Percentiles rank a stretch among this genome's conserved stretches.
phyloP scores from a whole-genome alignment of 2,113 vertebrate species.

The Ramphastos sulfuratus region DNA sequence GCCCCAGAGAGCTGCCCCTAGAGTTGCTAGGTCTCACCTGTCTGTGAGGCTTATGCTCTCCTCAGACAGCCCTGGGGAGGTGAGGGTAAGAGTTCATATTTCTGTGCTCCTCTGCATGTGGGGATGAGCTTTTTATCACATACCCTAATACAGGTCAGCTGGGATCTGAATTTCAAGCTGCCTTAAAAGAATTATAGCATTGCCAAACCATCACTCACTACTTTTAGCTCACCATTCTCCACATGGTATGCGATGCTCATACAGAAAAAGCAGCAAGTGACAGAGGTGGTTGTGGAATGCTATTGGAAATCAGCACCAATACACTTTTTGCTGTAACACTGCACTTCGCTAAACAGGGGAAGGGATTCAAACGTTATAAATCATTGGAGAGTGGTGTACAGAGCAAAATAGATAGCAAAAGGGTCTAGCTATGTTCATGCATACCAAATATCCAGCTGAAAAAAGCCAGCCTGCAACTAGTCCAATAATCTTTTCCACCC shows the following conservation, averaged over 20 bases:
- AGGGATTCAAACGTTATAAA: conserved; percentile 45
- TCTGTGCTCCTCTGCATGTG: background rate
- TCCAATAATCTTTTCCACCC: conserved; percentile 4
- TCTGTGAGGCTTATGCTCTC: background rate
- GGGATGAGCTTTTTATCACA: background rate
- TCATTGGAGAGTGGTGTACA: conserved; percentile 39
- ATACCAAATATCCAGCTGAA: conserved; percentile 38
- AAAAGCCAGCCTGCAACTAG: background rate
- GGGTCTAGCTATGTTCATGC: background rate
- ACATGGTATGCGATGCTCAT: fast-evolving
- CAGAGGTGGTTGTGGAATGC: background rate
- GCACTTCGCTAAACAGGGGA: conserved; percentile 27
- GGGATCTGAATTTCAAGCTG: background rate
- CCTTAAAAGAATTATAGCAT: background rate
- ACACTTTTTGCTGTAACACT: background rate
- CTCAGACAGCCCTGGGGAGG: background rate
- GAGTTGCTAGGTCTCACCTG: background rate
- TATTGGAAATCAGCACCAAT: background rate
- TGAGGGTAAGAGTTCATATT: fast-evolving
- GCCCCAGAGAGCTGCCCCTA: fast-evolving
- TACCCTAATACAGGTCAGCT: background rate
- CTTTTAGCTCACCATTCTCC: background rate
- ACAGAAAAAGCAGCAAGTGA: background rate
- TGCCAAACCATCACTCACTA: background rate
- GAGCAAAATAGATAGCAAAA: conserved; percentile 39